Evolutionary conservation across 2,888 invertebrate species (phyloP).

Genomic region (Clunio marinus): DNA sequence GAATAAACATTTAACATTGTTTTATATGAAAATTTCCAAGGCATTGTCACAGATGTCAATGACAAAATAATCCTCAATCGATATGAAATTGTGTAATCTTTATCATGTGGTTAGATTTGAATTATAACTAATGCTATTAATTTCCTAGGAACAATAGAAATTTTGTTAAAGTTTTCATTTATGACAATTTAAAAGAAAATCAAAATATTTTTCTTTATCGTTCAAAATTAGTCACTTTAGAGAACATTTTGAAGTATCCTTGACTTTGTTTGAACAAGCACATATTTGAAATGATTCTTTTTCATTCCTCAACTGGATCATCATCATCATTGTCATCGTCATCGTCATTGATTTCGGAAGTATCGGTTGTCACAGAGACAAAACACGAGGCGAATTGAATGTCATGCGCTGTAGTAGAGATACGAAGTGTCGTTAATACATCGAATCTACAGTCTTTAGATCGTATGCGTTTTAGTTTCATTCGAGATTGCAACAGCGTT

Average conservation of each 20-base stretch:
- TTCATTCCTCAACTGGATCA: background rate
- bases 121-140: too few species aligned
- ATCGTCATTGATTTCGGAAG: background rate
- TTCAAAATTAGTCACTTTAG: too few species aligned
- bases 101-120: too few species aligned
- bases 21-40: background rate
- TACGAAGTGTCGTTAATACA: conserved; percentile 17
- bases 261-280: too few species aligned
- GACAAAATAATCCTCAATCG: background rate
- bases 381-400: conserved; percentile 1
- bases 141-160: too few species aligned
- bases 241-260: too few species aligned
- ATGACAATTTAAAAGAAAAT: too few species aligned
- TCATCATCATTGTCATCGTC: conserved; percentile 1
- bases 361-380: conserved; percentile 13
- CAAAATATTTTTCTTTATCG: too few species aligned
- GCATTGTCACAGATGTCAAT: background rate
- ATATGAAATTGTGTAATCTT: too few species aligned
- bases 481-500: conserved; percentile 16
- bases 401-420: conserved; percentile 29
- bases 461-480: conserved; percentile 10
- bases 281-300: too few species aligned
- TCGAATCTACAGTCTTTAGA: background rate
- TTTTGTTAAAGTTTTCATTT: too few species aligned
- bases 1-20: too few species aligned